Conservation (phyloP, 2,113 vertebrate genomes). For the Tetrao urogallus region DNA sequence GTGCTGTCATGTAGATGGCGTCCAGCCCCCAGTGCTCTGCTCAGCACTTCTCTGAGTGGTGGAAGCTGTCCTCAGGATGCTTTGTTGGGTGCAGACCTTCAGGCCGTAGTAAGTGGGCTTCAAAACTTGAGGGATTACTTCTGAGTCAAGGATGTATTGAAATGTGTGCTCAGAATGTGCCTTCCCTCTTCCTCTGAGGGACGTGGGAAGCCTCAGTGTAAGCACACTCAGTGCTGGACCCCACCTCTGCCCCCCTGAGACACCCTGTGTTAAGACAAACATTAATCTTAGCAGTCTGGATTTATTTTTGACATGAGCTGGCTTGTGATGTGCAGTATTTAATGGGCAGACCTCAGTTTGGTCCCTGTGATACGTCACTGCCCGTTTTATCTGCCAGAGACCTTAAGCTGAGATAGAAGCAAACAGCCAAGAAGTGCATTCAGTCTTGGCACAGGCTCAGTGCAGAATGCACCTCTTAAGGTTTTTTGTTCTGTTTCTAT, state of each 20-base stretch:
- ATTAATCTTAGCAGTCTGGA: neutral
- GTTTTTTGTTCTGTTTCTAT: neutral
- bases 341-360: neutral
- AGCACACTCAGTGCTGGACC: neutral
- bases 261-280: rapidly evolving
- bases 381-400: neutral
- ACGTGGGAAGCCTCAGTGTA: neutral
- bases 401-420: neutral
- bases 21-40: rapidly evolving
- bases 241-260: neutral
- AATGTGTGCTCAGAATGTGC: rapidly evolving
- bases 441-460: neutral
- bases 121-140: neutral
- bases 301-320: neutral
- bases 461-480: neutral
- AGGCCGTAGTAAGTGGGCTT: rapidly evolving
- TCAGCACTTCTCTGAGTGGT: neutral
- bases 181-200: neutral
- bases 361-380: too few species aligned
- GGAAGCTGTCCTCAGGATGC: neutral
- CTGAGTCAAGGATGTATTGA: neutral
- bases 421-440: neutral
- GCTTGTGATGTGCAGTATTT: neutral
- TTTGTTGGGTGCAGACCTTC: neutral
- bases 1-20: rapidly evolving